phyloP scores from a whole-genome alignment of 1,140 invertebrate species.

The Lasioglossum baleicum region DNA sequence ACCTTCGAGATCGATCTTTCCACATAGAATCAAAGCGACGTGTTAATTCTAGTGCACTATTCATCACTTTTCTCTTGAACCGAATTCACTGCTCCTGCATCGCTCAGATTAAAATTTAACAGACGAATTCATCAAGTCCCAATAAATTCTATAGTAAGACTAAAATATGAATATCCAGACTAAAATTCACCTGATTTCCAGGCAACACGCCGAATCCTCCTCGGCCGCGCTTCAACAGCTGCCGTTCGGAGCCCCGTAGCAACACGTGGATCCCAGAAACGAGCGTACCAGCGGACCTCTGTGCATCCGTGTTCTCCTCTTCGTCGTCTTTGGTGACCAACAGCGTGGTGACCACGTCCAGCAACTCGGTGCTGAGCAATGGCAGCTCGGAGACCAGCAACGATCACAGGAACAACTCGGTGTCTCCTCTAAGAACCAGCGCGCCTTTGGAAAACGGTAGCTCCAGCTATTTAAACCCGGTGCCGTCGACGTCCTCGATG shows the following conservation, averaged over 20 bases:
- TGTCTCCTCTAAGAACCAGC: constrained; percentile 63
- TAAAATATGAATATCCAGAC: too few relatives aligned
- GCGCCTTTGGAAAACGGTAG: constrained; percentile 68
- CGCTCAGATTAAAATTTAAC: too few relatives aligned
- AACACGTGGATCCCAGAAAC: constrained; percentile 69
- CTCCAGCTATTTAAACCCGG: constrained; percentile 38
- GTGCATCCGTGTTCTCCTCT: constrained; percentile 62
- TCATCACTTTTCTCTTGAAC: too few relatives aligned
- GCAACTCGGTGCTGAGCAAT: constrained; percentile 57
- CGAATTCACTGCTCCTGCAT: too few relatives aligned
- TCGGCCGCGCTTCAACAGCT: constrained; percentile 80
- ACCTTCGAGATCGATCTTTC: too few relatives aligned
- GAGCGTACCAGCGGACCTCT: constrained; percentile 54
- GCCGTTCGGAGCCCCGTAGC: constrained; percentile 76
- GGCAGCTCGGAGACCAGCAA: constrained; percentile 53
- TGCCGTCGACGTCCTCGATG: constrained; percentile 45
- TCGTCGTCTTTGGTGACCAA: constrained; percentile 52
- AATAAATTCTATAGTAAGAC: too few relatives aligned
- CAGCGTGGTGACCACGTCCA: constrained; percentile 39
- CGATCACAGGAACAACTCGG: constrained; percentile 49
- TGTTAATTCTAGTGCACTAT: too few relatives aligned
- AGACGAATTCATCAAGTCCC: too few relatives aligned
- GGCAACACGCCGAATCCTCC: constrained; percentile 78
- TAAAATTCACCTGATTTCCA: constrained; percentile 26
- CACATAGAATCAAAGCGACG: too few relatives aligned